Conservation (phyloP, 2,113 vertebrate species). For the Agapornis roseicollis region DNA sequence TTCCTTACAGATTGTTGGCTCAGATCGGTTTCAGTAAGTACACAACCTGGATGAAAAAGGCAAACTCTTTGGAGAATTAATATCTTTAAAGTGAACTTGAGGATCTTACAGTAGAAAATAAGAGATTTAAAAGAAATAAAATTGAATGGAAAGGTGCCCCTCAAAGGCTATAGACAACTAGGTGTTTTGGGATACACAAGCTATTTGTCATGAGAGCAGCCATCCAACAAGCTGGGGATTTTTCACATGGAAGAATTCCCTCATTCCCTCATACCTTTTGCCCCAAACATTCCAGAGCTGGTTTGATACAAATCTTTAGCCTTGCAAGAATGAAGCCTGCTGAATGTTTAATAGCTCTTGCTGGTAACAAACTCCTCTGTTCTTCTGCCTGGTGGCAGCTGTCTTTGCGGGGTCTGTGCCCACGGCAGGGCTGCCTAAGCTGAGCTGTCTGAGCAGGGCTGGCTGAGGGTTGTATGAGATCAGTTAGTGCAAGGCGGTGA, state of each 20-base stretch:
- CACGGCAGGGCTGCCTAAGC: background rate
- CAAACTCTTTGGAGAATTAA: background rate
- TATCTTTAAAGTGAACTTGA: background rate
- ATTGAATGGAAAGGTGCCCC: background rate
- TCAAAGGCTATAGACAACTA: rapidly evolving
- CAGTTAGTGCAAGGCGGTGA: background rate
- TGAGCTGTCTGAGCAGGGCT: background rate
- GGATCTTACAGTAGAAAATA: background rate
- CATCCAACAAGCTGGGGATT: background rate
- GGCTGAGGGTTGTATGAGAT: rapidly evolving
- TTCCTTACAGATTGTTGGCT: background rate
- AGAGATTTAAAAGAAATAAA: background rate
- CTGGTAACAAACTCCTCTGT: background rate
- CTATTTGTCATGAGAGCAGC: background rate
- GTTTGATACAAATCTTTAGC: background rate
- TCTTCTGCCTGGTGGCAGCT: background rate
- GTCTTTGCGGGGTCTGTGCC: background rate
- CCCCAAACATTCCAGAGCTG: background rate
- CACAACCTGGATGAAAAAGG: background rate
- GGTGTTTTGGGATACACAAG: background rate
- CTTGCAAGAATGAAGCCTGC: background rate
- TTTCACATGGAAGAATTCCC: background rate
- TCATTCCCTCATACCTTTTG: background rate
- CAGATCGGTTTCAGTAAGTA: background rate
- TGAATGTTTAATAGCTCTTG: background rate